Conservation (phyloP, 1,140 invertebrate species). For the Nymphalis io region DNA sequence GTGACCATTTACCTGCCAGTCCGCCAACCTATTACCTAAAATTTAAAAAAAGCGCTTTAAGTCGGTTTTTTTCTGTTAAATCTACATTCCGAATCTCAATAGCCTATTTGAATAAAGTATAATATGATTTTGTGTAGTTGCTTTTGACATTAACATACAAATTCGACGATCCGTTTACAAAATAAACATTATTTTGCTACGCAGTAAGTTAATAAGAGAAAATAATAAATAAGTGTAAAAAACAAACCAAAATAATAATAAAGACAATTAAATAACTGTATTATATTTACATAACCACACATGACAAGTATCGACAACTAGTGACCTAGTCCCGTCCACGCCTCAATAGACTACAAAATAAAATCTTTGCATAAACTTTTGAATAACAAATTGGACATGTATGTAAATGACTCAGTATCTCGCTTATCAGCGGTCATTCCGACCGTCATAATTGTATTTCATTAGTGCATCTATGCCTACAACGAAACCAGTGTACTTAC, state of each 20-base stretch:
- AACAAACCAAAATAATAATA: not conserved
- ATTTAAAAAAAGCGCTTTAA: too few relatives aligned
- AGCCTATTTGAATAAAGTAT: too few relatives aligned
- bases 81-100: too few relatives aligned
- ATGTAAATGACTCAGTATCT: constrained; percentile 57
- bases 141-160: too few relatives aligned
- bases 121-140: too few relatives aligned
- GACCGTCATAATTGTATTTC: constrained; percentile 54
- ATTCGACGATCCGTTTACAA: too few relatives aligned
- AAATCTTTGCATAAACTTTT: constrained; percentile 28
- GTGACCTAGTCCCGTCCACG: constrained; percentile 21
- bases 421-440: constrained; percentile 51
- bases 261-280: not conserved
- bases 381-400: constrained; percentile 50
- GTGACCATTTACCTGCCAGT: too few relatives aligned
- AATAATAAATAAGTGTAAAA: not conserved
- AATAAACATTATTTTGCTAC: too few relatives aligned
- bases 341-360: constrained; percentile 18
- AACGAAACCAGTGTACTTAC: constrained; percentile 11
- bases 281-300: not conserved
- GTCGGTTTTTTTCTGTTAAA: too few relatives aligned
- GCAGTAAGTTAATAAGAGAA: too few relatives aligned
- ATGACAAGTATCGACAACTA: constrained; percentile 7
- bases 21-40: too few relatives aligned
- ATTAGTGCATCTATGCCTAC: constrained; percentile 50